Evolutionary conservation across 2,888 invertebrate species (phyloP).

Genomic region (Drosophila pseudotalamancana): DNA sequence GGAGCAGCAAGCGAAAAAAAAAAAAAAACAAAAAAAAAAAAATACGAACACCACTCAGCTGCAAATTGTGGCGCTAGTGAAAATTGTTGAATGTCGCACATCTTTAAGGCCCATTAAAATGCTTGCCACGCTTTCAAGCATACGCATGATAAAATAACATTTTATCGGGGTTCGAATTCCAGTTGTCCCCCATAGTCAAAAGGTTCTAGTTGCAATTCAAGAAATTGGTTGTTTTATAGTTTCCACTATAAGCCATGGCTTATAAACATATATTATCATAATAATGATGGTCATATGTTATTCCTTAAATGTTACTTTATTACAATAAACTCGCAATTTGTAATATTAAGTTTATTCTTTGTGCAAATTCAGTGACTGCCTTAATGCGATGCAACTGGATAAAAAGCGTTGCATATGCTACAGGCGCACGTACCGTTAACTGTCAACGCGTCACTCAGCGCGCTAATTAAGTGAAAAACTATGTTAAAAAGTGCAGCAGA

Average conservation of each 20-base stretch:
- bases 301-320: not conserved
- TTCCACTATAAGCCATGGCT: no score
- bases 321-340: not conserved
- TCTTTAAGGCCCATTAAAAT: slow-evolving; percentile 21
- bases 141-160: not conserved
- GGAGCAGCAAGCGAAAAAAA: not conserved
- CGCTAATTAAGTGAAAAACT: slow-evolving; percentile 79
- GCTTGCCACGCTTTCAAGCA: slow-evolving; percentile 1
- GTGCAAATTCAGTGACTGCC: slow-evolving; percentile 20
- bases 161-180: no score
- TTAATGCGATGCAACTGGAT: slow-evolving; percentile 27
- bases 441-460: slow-evolving; percentile 72
- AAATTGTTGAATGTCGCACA: slow-evolving; percentile 16
- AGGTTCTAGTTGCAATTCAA: no score
- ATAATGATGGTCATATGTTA: not conserved
- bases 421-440: slow-evolving; percentile 65
- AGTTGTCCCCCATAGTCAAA: no score
- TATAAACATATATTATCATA: not conserved
- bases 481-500: slow-evolving; percentile 61
- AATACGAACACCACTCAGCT: slow-evolving; percentile 4
- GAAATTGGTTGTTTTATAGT: not conserved
- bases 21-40: not conserved
- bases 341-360: not conserved
- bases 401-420: slow-evolving; percentile 63
- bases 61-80: slow-evolving; percentile 17